Evolutionary conservation across 2,797 vertebrate species (phyloP), one percentile per base, ranked within the genome.

Genomic region (Xiphorhynchus erythropygius): DNA sequence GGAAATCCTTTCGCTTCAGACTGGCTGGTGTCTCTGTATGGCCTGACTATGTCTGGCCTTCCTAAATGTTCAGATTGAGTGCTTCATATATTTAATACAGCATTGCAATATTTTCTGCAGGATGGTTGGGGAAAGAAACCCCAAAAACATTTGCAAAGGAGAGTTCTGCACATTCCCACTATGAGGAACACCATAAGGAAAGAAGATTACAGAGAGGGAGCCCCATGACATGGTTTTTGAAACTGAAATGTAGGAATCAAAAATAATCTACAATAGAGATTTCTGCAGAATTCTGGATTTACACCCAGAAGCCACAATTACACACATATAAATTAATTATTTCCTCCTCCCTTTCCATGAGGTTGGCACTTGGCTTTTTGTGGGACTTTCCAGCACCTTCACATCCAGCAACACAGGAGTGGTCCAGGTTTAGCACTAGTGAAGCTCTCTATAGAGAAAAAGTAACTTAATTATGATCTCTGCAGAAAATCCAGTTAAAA

Each of bases 111-210:
- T 62, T 84, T 92, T 82, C 35, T 89, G 25, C 21, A 49, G n/a
- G 3, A 15, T 21, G 11, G 2, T 19, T 74, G 33, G 44, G 30
- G 18, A 55, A 67, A 44, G 35, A 18, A 81, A 78, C 41, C 42
- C 42, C 19, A 46, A 46, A 46, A 46, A 22, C 24, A 50, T 30
- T 37, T 77, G 50, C 25, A 62, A 39, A 65, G 33, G 28, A 83
- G 13, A 19, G 12, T 27, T 79, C 70, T 87, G 57, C 4, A 23
- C 18, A 22, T 73, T 50, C 35, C 23, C 0, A 0, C 18, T 60
- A 1, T 9, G 17, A 33, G 24, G 30, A 67, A 9, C 18, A 13
- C 1, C 32, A 5, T 8, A 1, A 4, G 33, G 11, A 33, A 86
- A 53, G 23, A 4, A 30, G 3, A 53, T 5, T 39, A 67, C 11